These are phyloP conservation scores for Physeter macrocephalus DNA, from an alignment of 2,113 vertebrate species.

Conservation along the genomic window DNA sequence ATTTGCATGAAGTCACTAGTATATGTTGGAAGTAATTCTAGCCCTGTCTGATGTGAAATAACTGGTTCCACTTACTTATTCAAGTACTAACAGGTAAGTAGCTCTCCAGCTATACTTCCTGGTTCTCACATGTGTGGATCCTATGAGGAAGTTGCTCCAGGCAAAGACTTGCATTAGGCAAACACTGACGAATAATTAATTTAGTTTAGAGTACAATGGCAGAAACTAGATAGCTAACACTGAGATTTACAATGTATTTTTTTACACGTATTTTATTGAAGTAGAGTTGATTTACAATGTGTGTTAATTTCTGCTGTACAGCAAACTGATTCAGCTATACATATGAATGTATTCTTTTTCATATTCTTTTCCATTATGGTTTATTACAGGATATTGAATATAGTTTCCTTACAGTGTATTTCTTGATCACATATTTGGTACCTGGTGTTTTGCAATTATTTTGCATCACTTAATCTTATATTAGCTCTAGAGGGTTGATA, in stretches of 20 bases:
- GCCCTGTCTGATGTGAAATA: not conserved
- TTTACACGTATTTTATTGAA: not conserved
- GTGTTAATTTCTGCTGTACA: not conserved
- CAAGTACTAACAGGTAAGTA: not conserved
- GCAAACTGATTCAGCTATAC: not conserved
- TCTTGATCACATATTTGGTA: not conserved
- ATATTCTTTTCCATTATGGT: not conserved
- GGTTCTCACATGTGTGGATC: not conserved
- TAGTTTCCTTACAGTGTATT: not conserved
- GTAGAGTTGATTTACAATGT: not conserved
- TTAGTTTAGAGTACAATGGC: not conserved
- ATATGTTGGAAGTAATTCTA: not conserved
- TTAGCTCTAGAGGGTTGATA: not conserved
- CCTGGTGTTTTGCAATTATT: not conserved
- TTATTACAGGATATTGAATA: not conserved
- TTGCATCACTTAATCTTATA: not conserved
- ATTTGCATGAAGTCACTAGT: not conserved
- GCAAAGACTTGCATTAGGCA: not conserved
- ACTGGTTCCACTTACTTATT: not conserved
- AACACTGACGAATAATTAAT: not conserved
- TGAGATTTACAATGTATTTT: not conserved
- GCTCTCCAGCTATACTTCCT: not conserved
- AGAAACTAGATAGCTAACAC: not conserved
- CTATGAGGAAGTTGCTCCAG: not conserved
- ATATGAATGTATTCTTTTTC: not conserved